Conservation (phyloP, 2,888 invertebrate species). For the Plutella xylostella region DNA sequence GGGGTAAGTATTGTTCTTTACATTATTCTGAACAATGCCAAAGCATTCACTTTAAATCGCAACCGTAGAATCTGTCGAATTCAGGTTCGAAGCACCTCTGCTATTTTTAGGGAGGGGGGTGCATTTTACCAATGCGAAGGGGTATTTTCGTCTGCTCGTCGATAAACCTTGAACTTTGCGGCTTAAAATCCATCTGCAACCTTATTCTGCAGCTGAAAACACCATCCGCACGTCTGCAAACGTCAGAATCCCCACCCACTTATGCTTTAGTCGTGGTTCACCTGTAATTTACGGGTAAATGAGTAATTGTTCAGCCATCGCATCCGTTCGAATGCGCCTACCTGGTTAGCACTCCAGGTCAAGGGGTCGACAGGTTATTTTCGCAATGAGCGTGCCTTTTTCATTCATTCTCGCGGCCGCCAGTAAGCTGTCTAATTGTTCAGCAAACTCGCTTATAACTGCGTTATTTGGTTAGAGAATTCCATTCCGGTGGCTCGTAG, state of each 20-base stretch:
- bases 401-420: too few relatives aligned
- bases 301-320: slow-evolving; percentile 56
- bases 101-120: slow-evolving; percentile 67
- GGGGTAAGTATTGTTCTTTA: slow-evolving; percentile 72
- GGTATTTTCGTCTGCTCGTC: slow-evolving; percentile 47
- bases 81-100: slow-evolving; percentile 35
- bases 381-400: too few relatives aligned
- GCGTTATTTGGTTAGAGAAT: too few relatives aligned
- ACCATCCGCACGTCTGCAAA: neutral
- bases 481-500: too few relatives aligned
- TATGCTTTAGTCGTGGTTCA: neutral
- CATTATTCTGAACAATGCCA: slow-evolving; percentile 17
- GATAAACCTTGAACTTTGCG: slow-evolving; percentile 4
- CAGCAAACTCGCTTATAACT: too few relatives aligned
- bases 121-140: slow-evolving; percentile 58
- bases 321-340: slow-evolving; percentile 50
- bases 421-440: too few relatives aligned
- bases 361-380: slow-evolving; percentile 41
- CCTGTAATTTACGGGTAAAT: slow-evolving; percentile 26
- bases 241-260: neutral
- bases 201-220: neutral
- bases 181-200: too few relatives aligned
- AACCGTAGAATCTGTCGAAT: neutral
- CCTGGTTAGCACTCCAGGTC: slow-evolving; percentile 42
- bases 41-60: neutral